Percentiles rank a stretch among this genome's conserved stretches.
Evolutionary conservation across 2,888 invertebrate genomes (phyloP).

Genomic region (Holacanthella duospinosa): DNA sequence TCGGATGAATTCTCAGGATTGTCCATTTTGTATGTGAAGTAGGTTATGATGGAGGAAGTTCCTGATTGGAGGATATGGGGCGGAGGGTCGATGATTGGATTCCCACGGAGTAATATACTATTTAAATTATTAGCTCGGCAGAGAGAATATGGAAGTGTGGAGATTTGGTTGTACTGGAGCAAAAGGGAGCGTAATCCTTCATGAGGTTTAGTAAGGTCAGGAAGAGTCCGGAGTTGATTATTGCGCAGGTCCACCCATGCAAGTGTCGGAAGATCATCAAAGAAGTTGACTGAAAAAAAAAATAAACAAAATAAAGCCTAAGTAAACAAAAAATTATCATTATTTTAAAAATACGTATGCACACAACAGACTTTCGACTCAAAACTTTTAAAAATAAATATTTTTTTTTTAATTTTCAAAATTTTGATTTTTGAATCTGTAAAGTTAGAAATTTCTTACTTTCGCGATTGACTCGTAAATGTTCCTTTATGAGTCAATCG

Average conservation of each 20-base stretch:
- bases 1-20: not conserved
- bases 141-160: conserved; percentile 7
- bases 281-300: conserved; percentile 8
- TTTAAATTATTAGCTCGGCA: not conserved
- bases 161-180: conserved; percentile 10
- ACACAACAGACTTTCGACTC: no score
- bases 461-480: no score
- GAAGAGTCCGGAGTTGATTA: conserved; percentile 8
- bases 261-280: conserved; percentile 7
- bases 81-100: conserved; percentile 9
- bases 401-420: no score
- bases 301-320: no score
- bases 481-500: no score
- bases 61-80: not conserved
- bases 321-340: no score
- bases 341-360: no score
- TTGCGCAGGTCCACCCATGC: conserved; percentile 12
- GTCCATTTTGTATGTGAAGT: not conserved
- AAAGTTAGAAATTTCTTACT: no score
- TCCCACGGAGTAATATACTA: conserved; percentile 7
- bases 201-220: conserved; percentile 9
- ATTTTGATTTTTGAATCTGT: no score
- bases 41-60: not conserved
- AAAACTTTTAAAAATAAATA: no score
- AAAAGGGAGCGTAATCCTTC: not conserved